Evolutionary conservation across 2,888 invertebrate genomes (phyloP), one percentile per base, ranked within the genome.

Genomic region (Erebia epiphron): DNA sequence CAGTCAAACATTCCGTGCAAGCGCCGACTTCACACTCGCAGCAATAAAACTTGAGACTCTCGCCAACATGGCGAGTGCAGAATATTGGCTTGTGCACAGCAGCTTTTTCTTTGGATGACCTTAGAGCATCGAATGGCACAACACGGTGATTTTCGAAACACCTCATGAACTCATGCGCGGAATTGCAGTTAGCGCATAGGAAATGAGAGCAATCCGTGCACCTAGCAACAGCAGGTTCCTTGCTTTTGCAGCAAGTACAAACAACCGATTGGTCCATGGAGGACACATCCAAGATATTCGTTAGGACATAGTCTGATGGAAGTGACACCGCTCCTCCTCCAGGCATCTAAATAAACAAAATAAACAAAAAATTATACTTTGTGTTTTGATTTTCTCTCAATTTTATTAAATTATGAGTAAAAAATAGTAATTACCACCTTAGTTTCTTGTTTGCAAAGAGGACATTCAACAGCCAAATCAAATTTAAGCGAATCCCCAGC

Each of bases 81-180:
- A 96, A 96, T 72, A 98, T 95, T 54, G 98, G 98, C 88, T 98
- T 98, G 83, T 98, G 98, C 77, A 98, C 96, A 67, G 97, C 96
- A 76, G 97, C 94, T 80, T 96, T 96, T 83, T 97, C 96, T 80
- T 96, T 96, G 76, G 96, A 96, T 79, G 95, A 95, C 80, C 96
- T 95, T 84, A 98, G 94, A 78, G 98, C 98, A 81, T 98, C 98
- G 83, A 98, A 96, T 58, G 97, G 96, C 67, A 98, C 96, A 54
- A 98, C 98, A 87, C 97, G 95, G 87, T 99, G 99, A 82, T 97
- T 98, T 89, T 99, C 98, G 86, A 99, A 99, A 92, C 98, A 98
- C 78, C 98, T 95, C 99, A 99, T 99, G 84, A 97, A 98, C 88
- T 98, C 97, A 89, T 99, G 99, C 71, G 99, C 99, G 56, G 98